A percentile compares a stretch with the other conserved stretches of the same genome.
These are phyloP conservation scores for Amazona guildingii DNA, from an alignment of 2,113 vertebrate species.

Conservation along the genomic window DNA sequence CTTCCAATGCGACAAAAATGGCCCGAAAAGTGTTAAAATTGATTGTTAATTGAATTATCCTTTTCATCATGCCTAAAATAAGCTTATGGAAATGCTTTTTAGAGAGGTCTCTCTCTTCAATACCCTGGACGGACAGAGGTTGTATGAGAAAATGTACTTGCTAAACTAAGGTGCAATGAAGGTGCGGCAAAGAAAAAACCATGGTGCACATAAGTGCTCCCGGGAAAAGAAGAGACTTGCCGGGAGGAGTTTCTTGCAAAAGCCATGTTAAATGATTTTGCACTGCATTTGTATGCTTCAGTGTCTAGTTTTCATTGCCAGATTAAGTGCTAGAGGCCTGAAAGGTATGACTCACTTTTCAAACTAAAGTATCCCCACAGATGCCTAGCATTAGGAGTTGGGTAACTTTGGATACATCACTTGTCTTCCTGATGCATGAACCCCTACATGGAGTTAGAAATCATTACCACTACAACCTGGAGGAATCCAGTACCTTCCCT, in stretches of 20 bases:
- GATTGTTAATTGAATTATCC: slow-evolving; percentile 42
- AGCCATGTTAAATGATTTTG: background rate
- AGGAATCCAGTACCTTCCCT: background rate
- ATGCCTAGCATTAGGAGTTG: background rate
- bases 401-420: background rate
- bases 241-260: background rate
- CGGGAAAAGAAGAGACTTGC: background rate
- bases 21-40: slow-evolving; percentile 16
- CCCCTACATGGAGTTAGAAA: background rate
- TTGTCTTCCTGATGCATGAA: background rate
- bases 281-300: background rate
- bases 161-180: background rate
- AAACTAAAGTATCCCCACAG: background rate
- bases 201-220: background rate
- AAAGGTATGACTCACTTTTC: background rate
- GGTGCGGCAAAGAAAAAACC: background rate
- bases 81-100: slow-evolving; percentile 2
- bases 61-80: slow-evolving; percentile 48
- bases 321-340: background rate
- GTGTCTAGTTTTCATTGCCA: background rate
- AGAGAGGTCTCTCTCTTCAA: background rate
- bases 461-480: no score
- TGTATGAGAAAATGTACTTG: background rate
- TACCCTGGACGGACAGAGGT: background rate
- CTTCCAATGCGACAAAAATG: slow-evolving; percentile 13